phyloP scores from a whole-genome alignment of 2,888 invertebrate species.

The Ichneumoninae sp. region DNA sequence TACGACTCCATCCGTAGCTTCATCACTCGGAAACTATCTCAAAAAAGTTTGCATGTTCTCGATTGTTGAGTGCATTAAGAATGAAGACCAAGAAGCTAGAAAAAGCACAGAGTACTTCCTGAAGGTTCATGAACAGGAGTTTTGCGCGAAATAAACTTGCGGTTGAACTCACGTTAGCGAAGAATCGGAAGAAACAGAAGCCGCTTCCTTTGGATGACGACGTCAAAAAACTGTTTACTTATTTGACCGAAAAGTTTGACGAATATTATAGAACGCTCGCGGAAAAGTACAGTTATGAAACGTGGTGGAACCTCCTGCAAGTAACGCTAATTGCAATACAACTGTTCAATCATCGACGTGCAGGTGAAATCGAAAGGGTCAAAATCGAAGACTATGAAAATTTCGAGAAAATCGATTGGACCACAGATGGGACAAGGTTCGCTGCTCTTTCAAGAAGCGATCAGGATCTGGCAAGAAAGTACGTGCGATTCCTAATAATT shows the following conservation, averaged over 20 bases:
- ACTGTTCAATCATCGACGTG: slow-evolving; percentile 54
- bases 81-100: slow-evolving; percentile 27
- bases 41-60: slow-evolving; percentile 34
- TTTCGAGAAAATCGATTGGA: slow-evolving; percentile 7
- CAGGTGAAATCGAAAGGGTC: slow-evolving; percentile 47
- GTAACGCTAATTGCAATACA: slow-evolving; percentile 28
- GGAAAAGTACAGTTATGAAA: slow-evolving; percentile 22
- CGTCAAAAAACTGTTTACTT: slow-evolving; percentile 32
- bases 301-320: slow-evolving; percentile 31
- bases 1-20: too few relatives aligned
- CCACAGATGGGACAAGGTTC: slow-evolving; percentile 2
- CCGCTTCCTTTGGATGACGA: slow-evolving; percentile 39
- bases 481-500: slow-evolving; percentile 36
- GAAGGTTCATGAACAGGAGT: slow-evolving; percentile 36
- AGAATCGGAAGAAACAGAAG: slow-evolving; percentile 33
- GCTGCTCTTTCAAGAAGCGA: slow-evolving; percentile 8
- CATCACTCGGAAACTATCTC: slow-evolving; percentile 35
- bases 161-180: slow-evolving; percentile 18
- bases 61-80: slow-evolving; percentile 40
- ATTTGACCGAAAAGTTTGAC: slow-evolving; percentile 20
- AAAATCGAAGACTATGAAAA: too few relatives aligned
- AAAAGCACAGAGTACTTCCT: slow-evolving; percentile 1
- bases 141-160: slow-evolving; percentile 39
- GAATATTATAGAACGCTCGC: slow-evolving; percentile 5
- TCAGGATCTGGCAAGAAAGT: slow-evolving; percentile 33